A percentile compares a stretch with the other conserved stretches of the same genome.
phyloP scores from a whole-genome alignment of 2,888 invertebrate species.

The Xanthorhoe designata region DNA sequence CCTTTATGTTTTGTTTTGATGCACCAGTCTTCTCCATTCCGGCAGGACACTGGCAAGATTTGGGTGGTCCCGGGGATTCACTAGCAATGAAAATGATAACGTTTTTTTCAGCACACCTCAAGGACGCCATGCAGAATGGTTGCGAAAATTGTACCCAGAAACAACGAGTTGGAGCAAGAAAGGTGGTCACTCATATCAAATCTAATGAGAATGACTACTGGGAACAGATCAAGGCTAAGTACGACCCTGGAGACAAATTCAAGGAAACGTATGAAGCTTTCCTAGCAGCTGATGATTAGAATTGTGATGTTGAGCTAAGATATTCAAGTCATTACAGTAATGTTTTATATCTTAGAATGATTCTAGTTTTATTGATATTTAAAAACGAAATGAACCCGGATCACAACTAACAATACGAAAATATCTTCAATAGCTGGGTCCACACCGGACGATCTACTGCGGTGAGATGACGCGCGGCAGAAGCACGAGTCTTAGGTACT shows the following conservation, averaged over 20 bases:
- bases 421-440: no score
- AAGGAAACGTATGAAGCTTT: slow-evolving; percentile 85
- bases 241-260: slow-evolving; percentile 88
- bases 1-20: no score
- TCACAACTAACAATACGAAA: no score
- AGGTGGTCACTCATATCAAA: slow-evolving; percentile 87
- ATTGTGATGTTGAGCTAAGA: background rate
- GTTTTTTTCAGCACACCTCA: slow-evolving; percentile 83
- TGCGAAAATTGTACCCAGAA: slow-evolving; percentile 89
- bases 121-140: slow-evolving; percentile 88
- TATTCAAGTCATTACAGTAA: background rate
- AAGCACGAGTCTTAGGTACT: no score
- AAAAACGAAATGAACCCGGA: no score
- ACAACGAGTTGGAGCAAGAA: slow-evolving; percentile 87
- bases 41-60: no score
- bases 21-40: no score
- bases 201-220: slow-evolving; percentile 88
- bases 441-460: no score
- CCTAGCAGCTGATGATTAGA: slow-evolving; percentile 53
- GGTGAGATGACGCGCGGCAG: no score
- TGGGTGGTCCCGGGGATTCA: no score
- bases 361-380: background rate
- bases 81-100: background rate
- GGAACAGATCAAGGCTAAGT: slow-evolving; percentile 88
- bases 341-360: background rate